Evolutionary conservation across 1,140 invertebrate species (phyloP).

Genomic region (Steinernema feltiae): DNA sequence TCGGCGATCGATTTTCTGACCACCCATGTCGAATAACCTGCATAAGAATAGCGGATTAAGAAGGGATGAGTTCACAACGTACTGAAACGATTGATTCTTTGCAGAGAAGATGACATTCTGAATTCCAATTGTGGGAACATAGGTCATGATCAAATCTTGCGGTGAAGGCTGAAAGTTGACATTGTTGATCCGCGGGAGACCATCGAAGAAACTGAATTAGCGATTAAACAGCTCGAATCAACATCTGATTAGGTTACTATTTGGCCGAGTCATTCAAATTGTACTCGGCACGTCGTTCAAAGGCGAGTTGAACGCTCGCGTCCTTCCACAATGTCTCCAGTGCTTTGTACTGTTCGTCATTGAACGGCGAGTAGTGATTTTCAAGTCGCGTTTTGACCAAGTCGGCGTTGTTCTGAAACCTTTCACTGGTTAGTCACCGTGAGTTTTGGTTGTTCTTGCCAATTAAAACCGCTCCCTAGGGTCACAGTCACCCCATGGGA

Average conservation of each 20-base stretch:
- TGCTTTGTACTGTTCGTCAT: conserved; percentile 17
- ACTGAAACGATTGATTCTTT: conserved; percentile 29
- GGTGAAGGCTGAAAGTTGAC: conserved; percentile 23
- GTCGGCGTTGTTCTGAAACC: conserved; percentile 16
- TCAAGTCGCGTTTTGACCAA: conserved; percentile 15
- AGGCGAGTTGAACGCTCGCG: conserved; percentile 22
- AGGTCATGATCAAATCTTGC: conserved; percentile 30
- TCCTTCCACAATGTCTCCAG: conserved; percentile 28
- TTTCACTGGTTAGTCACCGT: background rate
- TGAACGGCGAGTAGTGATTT: conserved; percentile 20
- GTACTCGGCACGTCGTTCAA: conserved; percentile 20
- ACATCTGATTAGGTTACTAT: conserved; percentile 19
- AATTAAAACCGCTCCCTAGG: no score
- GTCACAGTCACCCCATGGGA: no score
- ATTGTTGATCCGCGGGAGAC: conserved; percentile 19
- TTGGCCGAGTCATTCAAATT: conserved; percentile 36
- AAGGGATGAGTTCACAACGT: conserved; percentile 1
- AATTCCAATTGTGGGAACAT: conserved; percentile 31
- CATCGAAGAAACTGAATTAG: conserved; percentile 22
- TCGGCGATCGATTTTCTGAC: conserved; percentile 32
- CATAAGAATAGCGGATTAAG: background rate
- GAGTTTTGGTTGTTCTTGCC: no score
- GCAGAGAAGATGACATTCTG: conserved; percentile 33
- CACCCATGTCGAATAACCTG: conserved; percentile 34
- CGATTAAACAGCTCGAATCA: background rate